Evolutionary conservation across 92 coral and sea anemone genomes (phyloP).

Genomic region (Zoanthus sociatus): DNA sequence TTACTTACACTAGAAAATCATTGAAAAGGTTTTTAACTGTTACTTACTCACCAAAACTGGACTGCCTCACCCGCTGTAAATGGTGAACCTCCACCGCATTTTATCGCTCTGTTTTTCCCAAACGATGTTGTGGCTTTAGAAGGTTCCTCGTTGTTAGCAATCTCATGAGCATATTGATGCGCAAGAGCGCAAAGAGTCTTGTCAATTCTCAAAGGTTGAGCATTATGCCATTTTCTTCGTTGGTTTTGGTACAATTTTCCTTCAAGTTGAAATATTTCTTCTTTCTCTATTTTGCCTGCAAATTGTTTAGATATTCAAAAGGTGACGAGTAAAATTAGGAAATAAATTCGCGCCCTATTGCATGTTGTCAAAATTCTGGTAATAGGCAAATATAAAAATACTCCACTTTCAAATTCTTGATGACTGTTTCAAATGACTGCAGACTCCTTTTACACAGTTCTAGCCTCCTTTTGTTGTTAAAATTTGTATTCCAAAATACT

Average conservation of each 20-base stretch:
- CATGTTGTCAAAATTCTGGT: too few relatives aligned
- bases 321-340: too few relatives aligned
- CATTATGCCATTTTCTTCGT: background rate
- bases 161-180: background rate
- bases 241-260: background rate
- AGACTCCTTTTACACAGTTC: too few relatives aligned
- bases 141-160: background rate
- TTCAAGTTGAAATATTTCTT: background rate
- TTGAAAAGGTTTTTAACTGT: background rate
- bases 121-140: background rate
- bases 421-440: too few relatives aligned
- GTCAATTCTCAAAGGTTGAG: background rate
- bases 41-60: background rate
- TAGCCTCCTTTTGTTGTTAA: too few relatives aligned
- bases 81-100: slow-evolving; percentile 7
- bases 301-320: too few relatives aligned
- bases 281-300: background rate
- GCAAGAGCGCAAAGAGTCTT: background rate
- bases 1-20: background rate
- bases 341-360: too few relatives aligned
- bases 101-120: background rate
- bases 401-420: too few relatives aligned
- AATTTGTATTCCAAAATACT: too few relatives aligned
- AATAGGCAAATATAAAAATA: too few relatives aligned
- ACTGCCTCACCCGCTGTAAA: background rate